Evolutionary conservation across 2,888 invertebrate genomes (phyloP), one percentile per base, ranked within the genome.

Genomic region (Napeogenes sylphis): DNA sequence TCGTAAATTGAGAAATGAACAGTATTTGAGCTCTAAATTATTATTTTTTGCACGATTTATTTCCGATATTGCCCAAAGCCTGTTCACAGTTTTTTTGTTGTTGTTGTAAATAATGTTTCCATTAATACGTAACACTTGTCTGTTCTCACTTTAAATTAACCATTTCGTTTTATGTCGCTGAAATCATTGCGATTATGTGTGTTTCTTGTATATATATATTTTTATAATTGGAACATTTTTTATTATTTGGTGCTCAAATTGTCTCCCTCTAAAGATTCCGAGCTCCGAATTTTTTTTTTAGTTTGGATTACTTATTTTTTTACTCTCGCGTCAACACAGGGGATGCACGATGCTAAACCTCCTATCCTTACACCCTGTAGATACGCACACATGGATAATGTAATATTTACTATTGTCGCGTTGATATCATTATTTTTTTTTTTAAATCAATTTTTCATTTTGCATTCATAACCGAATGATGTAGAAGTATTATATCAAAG

Each of bases 281-380:
- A 82, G 87, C 85, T 87, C 86, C 82, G 78, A 71, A 51, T 65
- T 65, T 63, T 59, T 66, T 71, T 77, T 75, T 76, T 77, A 79
- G 76, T 77, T 76, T 79, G 76, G 75, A 78, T 77, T 76, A 73
- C 70, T 76, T 76, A 76, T 77, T 79, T 76, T 77, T 73, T 78
- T 76, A 70, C 75, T 82, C 80, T 86, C 89, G 89, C 89, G 90
- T 84, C 86, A 81, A 84, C 81, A 82, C 86, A 85, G 90, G 90
- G 90, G 90, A 90, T 90, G 90, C 90, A 90, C 90, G 90, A 85
- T 90, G 89, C 90, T 90, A 84, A 77, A 80, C 81, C 78, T 84
- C 86, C 77, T 84, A 86, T 85, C 85, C 83, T 81, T 78, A 79
- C 71, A 73, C 30, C 51, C 51, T 74, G 66, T 80, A 70, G 69